Conservation (phyloP, 2,113 vertebrate species). For the Petromus typicus region DNA sequence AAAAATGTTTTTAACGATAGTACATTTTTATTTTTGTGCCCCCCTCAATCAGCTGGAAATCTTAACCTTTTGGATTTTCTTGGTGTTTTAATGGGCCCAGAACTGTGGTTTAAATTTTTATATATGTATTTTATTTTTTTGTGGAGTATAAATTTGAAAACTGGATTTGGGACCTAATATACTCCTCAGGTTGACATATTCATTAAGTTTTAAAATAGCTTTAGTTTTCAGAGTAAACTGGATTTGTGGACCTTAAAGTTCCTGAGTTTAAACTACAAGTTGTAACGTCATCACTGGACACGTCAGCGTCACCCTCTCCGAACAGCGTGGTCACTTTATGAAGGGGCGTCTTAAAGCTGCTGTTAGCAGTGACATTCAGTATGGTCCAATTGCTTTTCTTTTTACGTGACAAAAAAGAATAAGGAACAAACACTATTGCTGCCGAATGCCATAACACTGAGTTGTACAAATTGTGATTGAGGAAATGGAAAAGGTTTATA, state of each 20-base stretch:
- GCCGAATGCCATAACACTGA: constrained; percentile 89
- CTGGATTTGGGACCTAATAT: constrained; percentile 86
- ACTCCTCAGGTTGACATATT: constrained; percentile 85
- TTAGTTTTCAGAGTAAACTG: constrained; percentile 82
- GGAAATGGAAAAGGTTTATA: constrained; percentile 88
- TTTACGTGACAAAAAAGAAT: constrained; percentile 79
- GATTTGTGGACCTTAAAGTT: constrained; percentile 79
- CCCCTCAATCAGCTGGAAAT: constrained; percentile 58
- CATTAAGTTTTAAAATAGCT: constrained; percentile 81
- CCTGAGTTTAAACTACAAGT: constrained; percentile 65
- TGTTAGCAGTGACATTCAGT: constrained; percentile 71
- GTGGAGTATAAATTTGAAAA: constrained; percentile 82
- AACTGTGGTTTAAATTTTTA: constrained; percentile 76
- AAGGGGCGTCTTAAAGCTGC: constrained; percentile 77
- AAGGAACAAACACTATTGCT: constrained; percentile 88
- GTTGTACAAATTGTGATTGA: constrained; percentile 90
- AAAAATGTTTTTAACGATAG: constrained; percentile 54
- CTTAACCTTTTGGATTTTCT: constrained; percentile 56
- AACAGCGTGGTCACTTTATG: constrained; percentile 71
- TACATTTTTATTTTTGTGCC: constrained; percentile 57
- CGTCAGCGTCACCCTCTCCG: constrained; percentile 66
- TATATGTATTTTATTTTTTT: constrained; percentile 75
- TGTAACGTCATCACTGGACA: constrained; percentile 72
- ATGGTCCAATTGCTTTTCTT: constrained; percentile 79
- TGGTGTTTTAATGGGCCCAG: constrained; percentile 76